Base-by-base conservation (phyloP, 2,888 invertebrate species). In the Meliscaeva auricollis region DNA sequence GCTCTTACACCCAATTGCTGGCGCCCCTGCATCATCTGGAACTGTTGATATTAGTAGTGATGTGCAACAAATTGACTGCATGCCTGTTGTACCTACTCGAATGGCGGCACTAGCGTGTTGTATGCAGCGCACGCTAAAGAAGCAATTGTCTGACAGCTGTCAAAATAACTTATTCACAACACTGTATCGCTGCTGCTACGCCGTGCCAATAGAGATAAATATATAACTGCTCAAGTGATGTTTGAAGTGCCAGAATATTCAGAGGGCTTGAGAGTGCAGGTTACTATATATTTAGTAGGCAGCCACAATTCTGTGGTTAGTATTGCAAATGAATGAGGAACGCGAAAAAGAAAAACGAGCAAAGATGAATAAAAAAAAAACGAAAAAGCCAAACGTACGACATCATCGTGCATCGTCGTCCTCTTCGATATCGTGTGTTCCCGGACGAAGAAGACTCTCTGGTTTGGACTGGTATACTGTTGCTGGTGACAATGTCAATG, bases 101-200 rank as follows among this genome's bases (percentile, higher is more conserved):
- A 52, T 50, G 32, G 74, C 54, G 20, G 6, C 17, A 41, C 41
- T 32, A 32, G 3, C 35, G 41, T 35, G 32, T 46, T 13, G 17
- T 50, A 46, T 58, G 74, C 75, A 35, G 50, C 48, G 64, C 76
- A 62, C 77, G 85, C 77, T 60, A 76, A 81, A 81, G 72, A 85
- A 81, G 76, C 68, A 81, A 80, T 77, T 54, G 81, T 73, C 85
- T 81, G 85, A 85, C 85, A 85, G 73, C 81, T 85, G 85, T 85
- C 85, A 85, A 85, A 85, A 85, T 73, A 69, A 80, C 68, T 85
- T 85, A 85, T 85, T 85, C 68, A 85, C 76, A 54, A 85, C 85
- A 73, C 80, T 76, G 17, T 30, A 15, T 32, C 17, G 32, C 17
- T 32, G 38, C 38, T 13, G 35, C 7, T 8, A 3, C 35, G 44